phyloP scores from a whole-genome alignment of 53 echinoderm and acorn worm genomes.

The Holothuria scabra region DNA sequence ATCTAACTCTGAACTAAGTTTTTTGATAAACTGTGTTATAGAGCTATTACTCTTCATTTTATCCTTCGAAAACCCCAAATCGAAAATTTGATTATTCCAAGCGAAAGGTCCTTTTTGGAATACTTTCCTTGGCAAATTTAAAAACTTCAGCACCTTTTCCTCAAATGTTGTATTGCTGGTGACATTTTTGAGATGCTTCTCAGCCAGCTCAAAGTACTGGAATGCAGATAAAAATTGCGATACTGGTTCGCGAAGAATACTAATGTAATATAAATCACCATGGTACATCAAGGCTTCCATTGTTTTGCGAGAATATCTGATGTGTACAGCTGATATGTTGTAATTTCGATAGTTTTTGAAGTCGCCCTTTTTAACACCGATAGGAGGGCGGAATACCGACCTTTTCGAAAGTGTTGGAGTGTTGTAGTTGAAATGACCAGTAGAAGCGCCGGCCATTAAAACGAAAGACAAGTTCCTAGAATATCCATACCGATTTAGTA shows the following conservation, averaged over 20 bases:
- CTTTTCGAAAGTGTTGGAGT: not conserved
- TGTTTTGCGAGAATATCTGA: constrained; percentile 50
- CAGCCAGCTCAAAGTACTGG: constrained; percentile 53
- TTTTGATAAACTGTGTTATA: constrained; percentile 50
- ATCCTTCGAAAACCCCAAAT: constrained; percentile 62
- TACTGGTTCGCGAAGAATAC: constrained; percentile 64
- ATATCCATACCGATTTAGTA: constrained; percentile 19
- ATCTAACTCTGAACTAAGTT: constrained; percentile 52
- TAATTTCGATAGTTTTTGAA: constrained; percentile 31
- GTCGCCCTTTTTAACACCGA: constrained; percentile 40
- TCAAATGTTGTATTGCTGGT: not conserved
- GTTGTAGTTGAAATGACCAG: constrained; percentile 36
- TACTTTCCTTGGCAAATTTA: constrained; percentile 13
- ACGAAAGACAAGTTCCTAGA: constrained; percentile 31
- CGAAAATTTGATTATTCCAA: constrained; percentile 70
- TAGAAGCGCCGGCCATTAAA: constrained; percentile 10
- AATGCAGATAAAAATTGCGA: constrained; percentile 63
- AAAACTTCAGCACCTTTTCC: constrained; percentile 4
- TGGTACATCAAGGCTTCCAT: constrained; percentile 63
- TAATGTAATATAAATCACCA: constrained; percentile 51
- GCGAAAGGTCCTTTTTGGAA: constrained; percentile 16
- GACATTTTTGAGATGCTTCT: not conserved
- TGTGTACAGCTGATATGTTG: constrained; percentile 62
- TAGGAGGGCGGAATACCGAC: constrained; percentile 54
- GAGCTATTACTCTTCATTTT: constrained; percentile 33